Evolutionary conservation across 2,113 vertebrate species (phyloP).

Genomic region (Lagopus leucura): DNA sequence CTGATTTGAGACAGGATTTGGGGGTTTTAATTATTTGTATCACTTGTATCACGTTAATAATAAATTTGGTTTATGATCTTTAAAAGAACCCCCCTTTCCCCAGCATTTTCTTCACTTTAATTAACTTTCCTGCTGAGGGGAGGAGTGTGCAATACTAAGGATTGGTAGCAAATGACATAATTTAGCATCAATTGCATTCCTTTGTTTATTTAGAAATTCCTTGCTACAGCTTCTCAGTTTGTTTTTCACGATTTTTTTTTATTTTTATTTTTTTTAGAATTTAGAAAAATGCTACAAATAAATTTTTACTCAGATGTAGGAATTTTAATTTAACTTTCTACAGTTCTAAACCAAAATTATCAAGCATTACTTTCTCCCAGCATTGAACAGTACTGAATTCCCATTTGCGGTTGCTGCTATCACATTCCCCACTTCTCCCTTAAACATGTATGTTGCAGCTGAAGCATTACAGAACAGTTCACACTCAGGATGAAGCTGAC

Average conservation of each 20-base stretch:
- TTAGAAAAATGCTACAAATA: not conserved
- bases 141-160: not conserved
- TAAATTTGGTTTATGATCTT: not conserved
- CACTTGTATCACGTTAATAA: not conserved
- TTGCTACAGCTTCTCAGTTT: not conserved
- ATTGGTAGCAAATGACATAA: not conserved
- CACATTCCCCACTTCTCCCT: not conserved
- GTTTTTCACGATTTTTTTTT: not conserved
- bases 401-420: not conserved
- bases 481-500: not conserved
- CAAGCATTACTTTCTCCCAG: not conserved
- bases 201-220: constrained; percentile 10
- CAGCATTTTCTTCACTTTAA: constrained; percentile 2
- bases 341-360: not conserved
- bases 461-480: not conserved
- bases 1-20: not conserved
- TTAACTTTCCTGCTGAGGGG: not conserved
- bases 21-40: not conserved
- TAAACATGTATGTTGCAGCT: not conserved
- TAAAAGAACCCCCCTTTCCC: not conserved
- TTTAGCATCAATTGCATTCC: constrained; percentile 1
- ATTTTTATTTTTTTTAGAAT: not conserved
- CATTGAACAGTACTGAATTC: not conserved
- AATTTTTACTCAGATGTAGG: not conserved
- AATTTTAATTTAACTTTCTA: not conserved